Evolutionary conservation across 1,140 invertebrate species (phyloP).

Genomic region (Manduca sexta): DNA sequence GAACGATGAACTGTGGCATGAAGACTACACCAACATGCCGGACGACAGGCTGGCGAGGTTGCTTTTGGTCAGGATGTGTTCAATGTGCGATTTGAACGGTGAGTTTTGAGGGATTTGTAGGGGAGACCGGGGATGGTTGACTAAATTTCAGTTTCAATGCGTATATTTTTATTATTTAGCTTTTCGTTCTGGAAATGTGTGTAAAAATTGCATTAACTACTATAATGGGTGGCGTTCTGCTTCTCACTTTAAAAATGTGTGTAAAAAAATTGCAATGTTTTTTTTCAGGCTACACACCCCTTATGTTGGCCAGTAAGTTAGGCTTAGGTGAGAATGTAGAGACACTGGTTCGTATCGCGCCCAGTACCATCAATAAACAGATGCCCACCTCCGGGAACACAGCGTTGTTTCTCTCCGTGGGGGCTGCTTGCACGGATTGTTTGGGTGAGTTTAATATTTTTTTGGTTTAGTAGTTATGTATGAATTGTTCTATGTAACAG

Average conservation of each 20-base stretch:
- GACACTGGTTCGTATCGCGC: slow-evolving; percentile 17
- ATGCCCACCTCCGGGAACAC: slow-evolving; percentile 45
- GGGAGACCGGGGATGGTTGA: too few species aligned
- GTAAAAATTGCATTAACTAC: too few species aligned
- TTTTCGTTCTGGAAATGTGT: too few species aligned
- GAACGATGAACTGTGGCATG: slow-evolving; percentile 30
- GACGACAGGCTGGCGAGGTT: slow-evolving; percentile 21
- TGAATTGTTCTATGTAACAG: too few species aligned
- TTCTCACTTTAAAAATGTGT: too few species aligned
- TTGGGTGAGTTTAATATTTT: slow-evolving; percentile 26
- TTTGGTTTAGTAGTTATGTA: too few species aligned
- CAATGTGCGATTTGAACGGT: slow-evolving; percentile 32
- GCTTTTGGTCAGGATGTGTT: slow-evolving; percentile 23
- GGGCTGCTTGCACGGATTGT: slow-evolving; percentile 27
- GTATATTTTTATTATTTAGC: too few species aligned
- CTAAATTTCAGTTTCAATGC: too few species aligned
- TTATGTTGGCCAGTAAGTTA: slow-evolving; percentile 40
- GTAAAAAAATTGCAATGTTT: too few species aligned
- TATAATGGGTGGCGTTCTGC: too few species aligned
- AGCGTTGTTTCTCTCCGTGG: slow-evolving; percentile 36
- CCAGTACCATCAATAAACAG: slow-evolving; percentile 18
- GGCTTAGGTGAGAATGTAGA: slow-evolving; percentile 22
- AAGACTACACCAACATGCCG: slow-evolving; percentile 12
- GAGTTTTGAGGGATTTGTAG: not conserved
- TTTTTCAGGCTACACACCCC: slow-evolving; percentile 39